Percentiles rank a stretch among this genome's conserved stretches.
These are phyloP conservation scores for Alosa alosa DNA, from an alignment of 2,113 vertebrate species.

Conservation along the genomic window DNA sequence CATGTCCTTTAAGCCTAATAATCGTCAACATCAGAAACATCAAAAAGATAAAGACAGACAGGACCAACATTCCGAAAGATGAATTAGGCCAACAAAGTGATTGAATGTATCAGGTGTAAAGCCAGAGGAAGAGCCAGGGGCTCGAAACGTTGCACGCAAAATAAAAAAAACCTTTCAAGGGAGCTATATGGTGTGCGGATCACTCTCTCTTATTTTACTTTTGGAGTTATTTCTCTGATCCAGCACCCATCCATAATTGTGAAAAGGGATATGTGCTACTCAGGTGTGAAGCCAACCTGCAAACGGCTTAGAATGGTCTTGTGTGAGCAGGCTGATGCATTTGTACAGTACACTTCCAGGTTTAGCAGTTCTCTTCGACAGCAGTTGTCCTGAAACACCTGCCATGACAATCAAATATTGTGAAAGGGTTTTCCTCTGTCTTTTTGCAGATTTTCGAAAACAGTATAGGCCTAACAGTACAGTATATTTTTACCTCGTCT, in stretches of 20 bases:
- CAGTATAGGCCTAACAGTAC: neutral
- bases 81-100: neutral
- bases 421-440: neutral
- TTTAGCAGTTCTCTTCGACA: constrained; percentile 86
- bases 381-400: constrained; percentile 88
- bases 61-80: too few relatives aligned
- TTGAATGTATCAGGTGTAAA: neutral
- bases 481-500: constrained; percentile 75
- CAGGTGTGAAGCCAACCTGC: constrained; percentile 64
- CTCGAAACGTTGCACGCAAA: too few relatives aligned
- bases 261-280: neutral
- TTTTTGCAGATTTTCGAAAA: neutral
- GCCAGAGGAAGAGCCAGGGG: neutral
- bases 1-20: too few relatives aligned
- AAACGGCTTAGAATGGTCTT: constrained; percentile 75
- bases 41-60: too few relatives aligned
- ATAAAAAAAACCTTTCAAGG: too few relatives aligned
- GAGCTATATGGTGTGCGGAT: too few relatives aligned
- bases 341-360: constrained; percentile 80
- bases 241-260: too few relatives aligned
- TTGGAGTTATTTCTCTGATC: too few relatives aligned
- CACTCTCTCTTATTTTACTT: too few relatives aligned
- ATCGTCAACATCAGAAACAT: too few relatives aligned
- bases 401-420: constrained; percentile 43
- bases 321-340: constrained; percentile 74